Evolutionary conservation across 2,797 vertebrate species (phyloP).

Genomic region (Amblyopsis hoosieri): DNA sequence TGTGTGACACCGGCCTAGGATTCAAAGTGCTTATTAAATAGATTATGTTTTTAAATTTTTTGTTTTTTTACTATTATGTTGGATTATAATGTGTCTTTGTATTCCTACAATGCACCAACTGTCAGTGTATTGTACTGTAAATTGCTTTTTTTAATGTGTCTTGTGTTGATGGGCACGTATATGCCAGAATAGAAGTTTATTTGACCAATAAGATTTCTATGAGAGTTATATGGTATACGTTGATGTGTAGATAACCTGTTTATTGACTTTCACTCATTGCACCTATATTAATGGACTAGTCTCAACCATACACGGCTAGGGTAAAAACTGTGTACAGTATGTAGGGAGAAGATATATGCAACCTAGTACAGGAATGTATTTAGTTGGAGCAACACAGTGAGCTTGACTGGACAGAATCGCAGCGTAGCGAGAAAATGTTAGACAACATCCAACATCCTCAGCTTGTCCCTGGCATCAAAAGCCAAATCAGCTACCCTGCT

Average conservation of each 20-base stretch:
- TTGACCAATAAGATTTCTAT: too few relatives aligned
- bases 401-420: conserved; percentile 38
- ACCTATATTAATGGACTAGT: too few relatives aligned
- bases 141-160: too few relatives aligned
- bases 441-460: conserved; percentile 54
- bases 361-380: conserved; percentile 17
- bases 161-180: too few relatives aligned
- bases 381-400: conserved; percentile 35
- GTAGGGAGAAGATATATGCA: not conserved
- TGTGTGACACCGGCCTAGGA: conserved; percentile 28
- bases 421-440: conserved; percentile 38
- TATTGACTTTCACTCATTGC: too few relatives aligned
- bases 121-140: too few relatives aligned
- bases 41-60: not conserved
- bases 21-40: conserved; percentile 10
- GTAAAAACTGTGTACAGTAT: too few relatives aligned
- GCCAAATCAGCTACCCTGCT: conserved; percentile 25
- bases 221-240: too few relatives aligned
- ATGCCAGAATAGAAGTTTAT: too few relatives aligned
- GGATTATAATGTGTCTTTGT: conserved; percentile 23
- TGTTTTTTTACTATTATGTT: conserved; percentile 20
- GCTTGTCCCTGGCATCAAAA: conserved; percentile 55
- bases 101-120: not conserved
- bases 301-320: too few relatives aligned
- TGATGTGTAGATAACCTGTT: too few relatives aligned